A percentile compares a stretch with the other conserved stretches of the same genome.
These are phyloP conservation scores for Hystrix cristata DNA, from an alignment of 2,113 vertebrate species.

Conservation along the genomic window DNA sequence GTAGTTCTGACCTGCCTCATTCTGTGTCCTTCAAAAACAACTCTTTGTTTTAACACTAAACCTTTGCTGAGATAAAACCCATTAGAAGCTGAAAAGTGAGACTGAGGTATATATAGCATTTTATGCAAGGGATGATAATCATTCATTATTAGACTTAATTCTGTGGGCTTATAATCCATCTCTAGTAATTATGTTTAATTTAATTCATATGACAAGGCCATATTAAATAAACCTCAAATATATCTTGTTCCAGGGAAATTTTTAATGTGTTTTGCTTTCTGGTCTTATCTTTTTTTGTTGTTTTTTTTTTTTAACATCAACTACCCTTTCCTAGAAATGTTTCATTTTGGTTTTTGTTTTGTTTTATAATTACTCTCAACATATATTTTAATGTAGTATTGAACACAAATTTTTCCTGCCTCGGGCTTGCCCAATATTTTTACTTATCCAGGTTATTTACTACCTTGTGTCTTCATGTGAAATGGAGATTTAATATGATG, in stretches of 20 bases:
- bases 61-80: background rate
- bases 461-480: background rate
- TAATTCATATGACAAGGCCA: background rate
- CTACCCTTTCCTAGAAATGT: background rate
- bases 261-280: slow-evolving; percentile 5
- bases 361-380: slow-evolving; percentile 48
- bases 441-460: background rate
- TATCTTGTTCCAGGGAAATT: background rate
- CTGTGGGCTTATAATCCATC: background rate
- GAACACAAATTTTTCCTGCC: background rate
- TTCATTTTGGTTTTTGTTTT: slow-evolving; percentile 14
- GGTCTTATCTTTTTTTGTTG: background rate
- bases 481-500: slow-evolving; percentile 14
- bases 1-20: background rate
- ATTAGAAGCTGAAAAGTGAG: background rate
- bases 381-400: background rate
- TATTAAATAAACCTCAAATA: background rate
- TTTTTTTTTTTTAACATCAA: background rate
- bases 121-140: background rate
- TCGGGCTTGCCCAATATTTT: background rate
- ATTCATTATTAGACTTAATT: slow-evolving; percentile 17
- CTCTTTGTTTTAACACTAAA: background rate
- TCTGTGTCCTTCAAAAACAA: background rate
- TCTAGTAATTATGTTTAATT: slow-evolving; percentile 41
- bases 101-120: background rate